Conservation (phyloP, 2,888 invertebrate species). For the Dynastes tityus region DNA sequence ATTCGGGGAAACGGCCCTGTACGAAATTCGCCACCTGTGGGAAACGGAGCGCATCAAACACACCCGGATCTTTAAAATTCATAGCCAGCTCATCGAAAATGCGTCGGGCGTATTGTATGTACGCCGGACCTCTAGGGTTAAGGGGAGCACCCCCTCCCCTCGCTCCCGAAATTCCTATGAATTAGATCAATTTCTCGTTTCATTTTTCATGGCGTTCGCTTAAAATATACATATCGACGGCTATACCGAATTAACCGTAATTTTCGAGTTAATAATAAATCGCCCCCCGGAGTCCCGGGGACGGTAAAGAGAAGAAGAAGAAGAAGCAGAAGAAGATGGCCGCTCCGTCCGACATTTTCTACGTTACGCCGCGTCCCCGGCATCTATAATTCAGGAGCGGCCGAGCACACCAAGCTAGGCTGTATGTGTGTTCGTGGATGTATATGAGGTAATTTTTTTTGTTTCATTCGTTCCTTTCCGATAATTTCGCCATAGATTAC, state of each 20-base stretch:
- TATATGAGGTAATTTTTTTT: constrained; percentile 50
- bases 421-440: background rate
- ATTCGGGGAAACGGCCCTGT: background rate
- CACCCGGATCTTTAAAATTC: constrained; percentile 32
- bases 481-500: constrained; percentile 51
- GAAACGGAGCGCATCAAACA: constrained; percentile 22
- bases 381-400: constrained; percentile 39
- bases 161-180: constrained; percentile 35
- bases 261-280: constrained; percentile 44
- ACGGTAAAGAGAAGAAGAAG: constrained; percentile 14
- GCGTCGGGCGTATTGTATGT: constrained; percentile 21
- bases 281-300: background rate
- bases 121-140: background rate
- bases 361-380: constrained; percentile 11
- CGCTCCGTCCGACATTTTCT: constrained; percentile 47
- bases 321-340: too few relatives aligned
- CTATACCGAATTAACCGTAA: constrained; percentile 44
- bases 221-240: constrained; percentile 44
- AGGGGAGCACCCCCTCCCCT: background rate
- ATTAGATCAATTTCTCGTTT: constrained; percentile 32
- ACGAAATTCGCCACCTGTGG: constrained; percentile 32
- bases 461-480: constrained; percentile 29
- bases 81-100: constrained; percentile 33
- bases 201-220: constrained; percentile 22
- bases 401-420: constrained; percentile 2